phyloP scores from a whole-genome alignment of 2,113 vertebrate species.

The Barbus barbus region DNA sequence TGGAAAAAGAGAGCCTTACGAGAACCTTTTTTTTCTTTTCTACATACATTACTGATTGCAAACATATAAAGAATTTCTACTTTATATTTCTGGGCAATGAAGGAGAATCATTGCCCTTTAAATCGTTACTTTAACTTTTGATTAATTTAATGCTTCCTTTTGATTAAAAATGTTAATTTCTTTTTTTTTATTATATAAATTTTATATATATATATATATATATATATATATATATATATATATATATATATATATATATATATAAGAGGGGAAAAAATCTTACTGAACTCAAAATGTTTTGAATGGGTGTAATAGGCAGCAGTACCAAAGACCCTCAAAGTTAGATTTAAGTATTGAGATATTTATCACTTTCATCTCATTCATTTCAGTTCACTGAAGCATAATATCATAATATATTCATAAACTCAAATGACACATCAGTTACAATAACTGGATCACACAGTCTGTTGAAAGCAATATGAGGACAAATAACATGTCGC shows the following conservation, averaged over 20 bases:
- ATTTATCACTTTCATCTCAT: conserved; percentile 32
- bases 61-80: conserved; percentile 27
- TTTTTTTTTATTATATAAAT: too few relatives aligned
- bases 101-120: background rate
- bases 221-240: too few relatives aligned
- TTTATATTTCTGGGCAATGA: conserved; percentile 10
- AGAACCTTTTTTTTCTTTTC: background rate
- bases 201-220: background rate
- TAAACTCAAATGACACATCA: background rate
- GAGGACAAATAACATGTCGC: background rate
- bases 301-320: background rate
- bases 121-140: background rate
- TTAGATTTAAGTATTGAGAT: background rate
- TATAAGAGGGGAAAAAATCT: too few relatives aligned
- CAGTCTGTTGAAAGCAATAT: conserved; percentile 5
- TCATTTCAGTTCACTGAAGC: conserved; percentile 1
- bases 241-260: too few relatives aligned
- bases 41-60: conserved; percentile 24
- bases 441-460: background rate
- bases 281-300: background rate
- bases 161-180: too few relatives aligned
- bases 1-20: conserved; percentile 9
- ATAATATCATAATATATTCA: conserved; percentile 20
- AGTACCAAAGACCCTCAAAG: background rate
- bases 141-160: background rate